These are phyloP conservation scores for Sebastes variabilis DNA, from an alignment of 2,797 vertebrate species.

Conservation along the genomic window DNA sequence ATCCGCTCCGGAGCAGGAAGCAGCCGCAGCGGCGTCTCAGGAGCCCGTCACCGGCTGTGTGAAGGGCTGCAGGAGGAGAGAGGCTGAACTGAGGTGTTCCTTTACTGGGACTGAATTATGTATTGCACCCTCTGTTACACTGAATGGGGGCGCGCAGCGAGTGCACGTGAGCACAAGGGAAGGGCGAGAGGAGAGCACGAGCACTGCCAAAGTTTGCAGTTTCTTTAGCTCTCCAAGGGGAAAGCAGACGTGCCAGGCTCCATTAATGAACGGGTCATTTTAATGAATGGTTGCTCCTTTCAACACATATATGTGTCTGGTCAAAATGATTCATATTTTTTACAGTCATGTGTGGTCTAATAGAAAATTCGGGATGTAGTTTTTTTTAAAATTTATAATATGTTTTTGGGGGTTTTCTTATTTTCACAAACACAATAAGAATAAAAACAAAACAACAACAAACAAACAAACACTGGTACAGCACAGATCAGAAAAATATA, in stretches of 20 bases:
- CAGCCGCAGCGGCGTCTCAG: conserved; percentile 1
- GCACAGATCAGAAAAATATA: no score
- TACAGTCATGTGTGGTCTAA: accelerated
- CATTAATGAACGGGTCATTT: background rate
- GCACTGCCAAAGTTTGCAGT: conserved; percentile 27
- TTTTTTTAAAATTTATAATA: no score
- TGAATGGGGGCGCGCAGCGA: conserved; percentile 42
- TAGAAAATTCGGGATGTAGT: background rate
- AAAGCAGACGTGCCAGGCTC: background rate
- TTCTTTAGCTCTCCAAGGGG: background rate
- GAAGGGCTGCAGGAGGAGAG: background rate
- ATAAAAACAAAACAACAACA: no score
- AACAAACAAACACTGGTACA: no score
- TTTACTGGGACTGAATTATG: conserved; percentile 53
- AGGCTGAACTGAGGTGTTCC: conserved; percentile 24
- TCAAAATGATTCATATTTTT: background rate
- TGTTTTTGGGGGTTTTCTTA: no score
- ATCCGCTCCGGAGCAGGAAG: conserved; percentile 17
- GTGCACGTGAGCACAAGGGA: conserved; percentile 31
- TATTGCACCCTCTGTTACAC: conserved; percentile 35
- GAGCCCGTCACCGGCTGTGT: background rate
- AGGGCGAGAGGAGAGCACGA: background rate
- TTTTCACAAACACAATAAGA: no score
- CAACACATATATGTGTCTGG: background rate
- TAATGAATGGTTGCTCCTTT: background rate